Evolutionary conservation across 2,797 vertebrate genomes (phyloP).

Genomic region (Cebuella pygmaea): DNA sequence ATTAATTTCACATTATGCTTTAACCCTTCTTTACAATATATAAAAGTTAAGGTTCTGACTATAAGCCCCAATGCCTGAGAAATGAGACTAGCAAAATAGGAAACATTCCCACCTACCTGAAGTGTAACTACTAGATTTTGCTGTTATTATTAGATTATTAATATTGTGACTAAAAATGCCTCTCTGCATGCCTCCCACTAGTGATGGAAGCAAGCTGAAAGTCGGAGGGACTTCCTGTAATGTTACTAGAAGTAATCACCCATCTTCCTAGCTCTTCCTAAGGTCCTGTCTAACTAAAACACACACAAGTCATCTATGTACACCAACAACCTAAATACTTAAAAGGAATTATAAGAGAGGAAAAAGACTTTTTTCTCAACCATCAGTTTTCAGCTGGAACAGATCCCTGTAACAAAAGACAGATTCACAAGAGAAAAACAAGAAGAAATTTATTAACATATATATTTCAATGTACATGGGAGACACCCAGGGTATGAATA

Average conservation of each 20-base stretch:
- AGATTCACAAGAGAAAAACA: background rate
- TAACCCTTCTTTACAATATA: constrained; percentile 33
- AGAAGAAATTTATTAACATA: background rate
- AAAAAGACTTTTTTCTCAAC: background rate
- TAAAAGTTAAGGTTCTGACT: constrained; percentile 30
- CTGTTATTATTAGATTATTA: constrained; percentile 36
- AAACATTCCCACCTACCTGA: background rate
- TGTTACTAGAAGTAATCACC: background rate
- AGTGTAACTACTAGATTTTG: constrained; percentile 2
- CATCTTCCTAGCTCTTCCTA: background rate
- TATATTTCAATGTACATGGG: background rate
- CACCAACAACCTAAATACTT: background rate
- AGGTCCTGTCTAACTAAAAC: background rate
- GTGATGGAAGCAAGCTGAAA: background rate
- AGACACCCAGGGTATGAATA: background rate
- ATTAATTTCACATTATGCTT: constrained; percentile 43
- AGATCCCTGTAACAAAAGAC: background rate
- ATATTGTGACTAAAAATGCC: background rate
- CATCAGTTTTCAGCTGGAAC: background rate
- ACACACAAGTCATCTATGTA: background rate
- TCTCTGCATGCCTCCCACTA: background rate
- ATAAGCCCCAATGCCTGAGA: constrained; percentile 62
- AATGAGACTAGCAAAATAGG: constrained; percentile 45
- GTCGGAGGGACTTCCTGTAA: background rate
- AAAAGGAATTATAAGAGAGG: background rate